Percentiles rank a stretch among this genome's conserved stretches.
Evolutionary conservation across 2,797 vertebrate species (phyloP).

Genomic region (Erpetoichthys calabaricus): DNA sequence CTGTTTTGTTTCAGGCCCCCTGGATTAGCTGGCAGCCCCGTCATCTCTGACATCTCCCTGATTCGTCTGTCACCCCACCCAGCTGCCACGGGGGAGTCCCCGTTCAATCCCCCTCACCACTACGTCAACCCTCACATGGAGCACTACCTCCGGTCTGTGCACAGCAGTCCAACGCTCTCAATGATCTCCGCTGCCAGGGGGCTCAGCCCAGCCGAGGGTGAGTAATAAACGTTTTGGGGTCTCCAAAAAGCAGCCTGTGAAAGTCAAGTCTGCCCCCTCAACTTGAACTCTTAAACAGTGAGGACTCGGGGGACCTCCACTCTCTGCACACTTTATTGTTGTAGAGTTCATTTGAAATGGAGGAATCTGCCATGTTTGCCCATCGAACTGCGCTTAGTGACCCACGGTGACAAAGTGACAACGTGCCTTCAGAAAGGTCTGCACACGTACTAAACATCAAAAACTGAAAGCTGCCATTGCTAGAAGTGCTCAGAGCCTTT

Average conservation of each 20-base stretch:
- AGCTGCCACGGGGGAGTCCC: slow-evolving; percentile 57
- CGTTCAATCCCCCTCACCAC: slow-evolving; percentile 72
- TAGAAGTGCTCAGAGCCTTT: too few species aligned
- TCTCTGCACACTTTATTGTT: too few species aligned
- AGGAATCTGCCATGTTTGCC: too few species aligned
- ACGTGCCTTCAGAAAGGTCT: too few species aligned
- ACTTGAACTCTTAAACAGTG: background rate
- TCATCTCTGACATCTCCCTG: slow-evolving; percentile 90
- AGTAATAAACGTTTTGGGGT: slow-evolving; percentile 22
- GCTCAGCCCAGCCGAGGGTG: slow-evolving; percentile 85
- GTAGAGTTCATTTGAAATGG: too few species aligned
- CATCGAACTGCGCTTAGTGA: too few species aligned
- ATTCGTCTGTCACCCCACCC: slow-evolving; percentile 85
- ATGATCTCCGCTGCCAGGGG: slow-evolving; percentile 88
- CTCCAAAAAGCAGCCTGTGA: background rate
- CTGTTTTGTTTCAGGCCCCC: slow-evolving; percentile 56
- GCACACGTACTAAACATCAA: too few species aligned
- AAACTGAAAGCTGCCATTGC: too few species aligned
- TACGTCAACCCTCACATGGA: slow-evolving; percentile 90
- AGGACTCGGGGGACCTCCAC: too few species aligned
- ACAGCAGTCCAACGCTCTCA: slow-evolving; percentile 84
- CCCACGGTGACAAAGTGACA: too few species aligned
- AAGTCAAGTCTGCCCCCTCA: background rate
- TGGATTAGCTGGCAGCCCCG: slow-evolving; percentile 72
- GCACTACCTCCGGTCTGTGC: slow-evolving; percentile 88